Evolutionary conservation across 2,113 vertebrate species (phyloP).

Genomic region (Empidonax alnorum): DNA sequence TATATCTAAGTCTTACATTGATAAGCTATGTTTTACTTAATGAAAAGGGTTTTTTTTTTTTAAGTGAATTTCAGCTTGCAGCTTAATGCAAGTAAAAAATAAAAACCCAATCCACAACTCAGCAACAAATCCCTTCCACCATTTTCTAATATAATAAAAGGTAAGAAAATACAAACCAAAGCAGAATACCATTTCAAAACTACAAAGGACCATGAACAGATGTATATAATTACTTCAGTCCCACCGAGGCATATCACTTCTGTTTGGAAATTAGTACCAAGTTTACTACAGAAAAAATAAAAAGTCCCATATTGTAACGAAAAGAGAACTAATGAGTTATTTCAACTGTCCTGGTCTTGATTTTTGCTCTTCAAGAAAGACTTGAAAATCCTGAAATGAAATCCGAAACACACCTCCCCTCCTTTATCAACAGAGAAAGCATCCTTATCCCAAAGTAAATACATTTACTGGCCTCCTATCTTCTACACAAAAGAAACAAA

Average conservation of each 20-base stretch:
- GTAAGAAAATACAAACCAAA: conserved; percentile 17
- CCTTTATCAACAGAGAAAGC: neutral
- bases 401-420: neutral
- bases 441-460: neutral
- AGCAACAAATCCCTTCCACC: neutral
- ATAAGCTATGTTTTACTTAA: neutral
- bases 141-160: neutral
- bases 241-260: neutral
- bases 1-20: neutral
- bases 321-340: neutral
- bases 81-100: neutral
- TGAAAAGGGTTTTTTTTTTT: neutral
- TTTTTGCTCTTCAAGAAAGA: neutral
- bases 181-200: neutral
- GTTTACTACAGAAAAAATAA: neutral
- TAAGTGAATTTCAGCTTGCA: neutral
- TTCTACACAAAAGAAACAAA: neutral
- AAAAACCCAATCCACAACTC: neutral
- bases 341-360: neutral
- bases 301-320: neutral
- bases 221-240: conserved; percentile 8
- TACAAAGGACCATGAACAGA: neutral
- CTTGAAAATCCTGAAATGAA: neutral
- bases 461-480: neutral
- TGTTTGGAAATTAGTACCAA: neutral